These are phyloP conservation scores for Pachycephala philippinensis DNA, from an alignment of 2,113 vertebrate species.

Conservation along the genomic window DNA sequence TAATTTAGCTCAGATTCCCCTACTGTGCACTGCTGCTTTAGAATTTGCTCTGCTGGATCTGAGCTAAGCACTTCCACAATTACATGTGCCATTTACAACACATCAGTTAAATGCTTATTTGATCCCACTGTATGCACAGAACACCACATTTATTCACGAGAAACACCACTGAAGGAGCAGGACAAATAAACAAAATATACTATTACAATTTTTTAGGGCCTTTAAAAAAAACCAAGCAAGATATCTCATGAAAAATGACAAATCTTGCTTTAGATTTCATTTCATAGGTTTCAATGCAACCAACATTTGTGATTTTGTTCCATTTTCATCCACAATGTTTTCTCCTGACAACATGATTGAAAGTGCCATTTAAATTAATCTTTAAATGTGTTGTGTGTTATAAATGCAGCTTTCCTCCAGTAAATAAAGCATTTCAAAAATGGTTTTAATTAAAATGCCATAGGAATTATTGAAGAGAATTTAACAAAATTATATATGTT, in stretches of 20 bases:
- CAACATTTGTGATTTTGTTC: neutral
- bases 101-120: neutral
- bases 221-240: neutral
- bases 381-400: neutral
- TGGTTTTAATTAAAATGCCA: constrained; percentile 39
- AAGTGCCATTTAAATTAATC: neutral
- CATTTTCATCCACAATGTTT: neutral
- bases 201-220: neutral
- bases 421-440: constrained; percentile 47
- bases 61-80: neutral
- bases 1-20: neutral
- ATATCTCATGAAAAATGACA: neutral
- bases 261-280: neutral
- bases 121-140: neutral
- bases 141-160: neutral
- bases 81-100: neutral
- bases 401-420: neutral
- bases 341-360: neutral
- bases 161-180: neutral
- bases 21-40: neutral
- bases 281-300: neutral
- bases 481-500: neutral
- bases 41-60: neutral
- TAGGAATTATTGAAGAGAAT: neutral
- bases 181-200: neutral